These are phyloP conservation scores for Cottus gobio DNA, from an alignment of 2,113 vertebrate genomes.

Conservation along the genomic window DNA sequence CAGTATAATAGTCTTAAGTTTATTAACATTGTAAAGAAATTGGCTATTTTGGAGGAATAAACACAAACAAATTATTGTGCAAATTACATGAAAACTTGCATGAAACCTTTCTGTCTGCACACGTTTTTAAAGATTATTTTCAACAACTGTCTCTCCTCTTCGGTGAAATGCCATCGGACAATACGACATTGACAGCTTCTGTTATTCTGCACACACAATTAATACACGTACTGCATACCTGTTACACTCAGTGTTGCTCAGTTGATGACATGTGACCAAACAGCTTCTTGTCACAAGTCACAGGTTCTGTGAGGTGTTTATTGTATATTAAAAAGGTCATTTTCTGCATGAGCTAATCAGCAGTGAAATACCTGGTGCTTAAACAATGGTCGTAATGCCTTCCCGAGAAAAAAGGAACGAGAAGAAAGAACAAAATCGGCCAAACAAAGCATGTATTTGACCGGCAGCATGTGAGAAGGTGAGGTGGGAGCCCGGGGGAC, in stretches of 20 bases:
- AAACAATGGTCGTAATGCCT: constrained; percentile 7
- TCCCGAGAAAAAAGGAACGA: constrained; percentile 12
- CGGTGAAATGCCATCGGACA: neutral
- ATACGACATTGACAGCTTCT: neutral
- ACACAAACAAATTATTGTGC: neutral
- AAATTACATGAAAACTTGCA: neutral
- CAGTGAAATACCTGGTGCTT: constrained; percentile 23
- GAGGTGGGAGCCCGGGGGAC: constrained; percentile 39
- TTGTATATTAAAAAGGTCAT: constrained; percentile 24
- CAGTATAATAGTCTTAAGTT: neutral
- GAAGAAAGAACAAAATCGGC: constrained; percentile 25
- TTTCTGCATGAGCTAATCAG: constrained; percentile 26
- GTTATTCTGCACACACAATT: neutral
- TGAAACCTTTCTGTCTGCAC: neutral
- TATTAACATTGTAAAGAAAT: neutral
- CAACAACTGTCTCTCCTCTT: neutral
- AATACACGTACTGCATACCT: neutral
- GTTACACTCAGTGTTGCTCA: neutral
- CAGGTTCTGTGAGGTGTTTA: constrained; percentile 17
- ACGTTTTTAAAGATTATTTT: neutral
- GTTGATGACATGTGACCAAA: constrained; percentile 15
- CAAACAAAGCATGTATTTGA: constrained; percentile 46
- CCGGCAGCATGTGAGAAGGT: constrained; percentile 23
- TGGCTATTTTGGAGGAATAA: neutral
- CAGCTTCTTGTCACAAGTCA: neutral